Percentiles rank a stretch among this genome's conserved stretches.
Conservation (phyloP, 35 echinoderm and acorn worm species). For the Ptychodera flava region DNA sequence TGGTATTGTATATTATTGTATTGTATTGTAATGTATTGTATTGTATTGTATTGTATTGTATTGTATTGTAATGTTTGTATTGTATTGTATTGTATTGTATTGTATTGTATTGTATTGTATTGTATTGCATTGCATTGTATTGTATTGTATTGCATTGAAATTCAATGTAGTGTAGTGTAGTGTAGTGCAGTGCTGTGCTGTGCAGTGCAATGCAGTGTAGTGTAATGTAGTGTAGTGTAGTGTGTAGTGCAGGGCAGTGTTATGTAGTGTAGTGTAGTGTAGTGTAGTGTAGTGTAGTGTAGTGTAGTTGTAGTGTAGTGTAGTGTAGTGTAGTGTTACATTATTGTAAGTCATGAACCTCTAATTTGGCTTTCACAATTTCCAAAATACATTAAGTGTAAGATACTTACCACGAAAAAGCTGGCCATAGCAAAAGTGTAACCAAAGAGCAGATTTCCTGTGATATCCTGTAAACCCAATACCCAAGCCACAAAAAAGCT, state of each 20-base stretch:
- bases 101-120: background rate
- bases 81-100: background rate
- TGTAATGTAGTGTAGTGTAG: constrained; percentile 12
- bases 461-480: too few relatives aligned
- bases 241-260: background rate
- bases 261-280: background rate
- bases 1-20: too few relatives aligned
- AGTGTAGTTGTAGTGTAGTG: constrained; percentile 21
- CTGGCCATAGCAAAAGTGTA: too few relatives aligned
- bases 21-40: constrained; percentile 8
- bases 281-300: background rate
- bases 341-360: too few relatives aligned
- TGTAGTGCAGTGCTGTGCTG: background rate
- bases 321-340: background rate
- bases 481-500: too few relatives aligned
- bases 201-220: background rate
- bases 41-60: constrained; percentile 14
- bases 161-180: constrained; percentile 24
- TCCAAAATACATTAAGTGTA: too few relatives aligned
- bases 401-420: too few relatives aligned
- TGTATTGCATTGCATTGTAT: constrained; percentile 3
- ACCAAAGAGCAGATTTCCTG: too few relatives aligned
- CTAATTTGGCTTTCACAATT: background rate
- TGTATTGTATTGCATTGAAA: too few relatives aligned
- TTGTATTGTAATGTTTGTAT: constrained; percentile 11